Conservation (phyloP, 2,888 invertebrate genomes). For the Ischnus inquisitorius region DNA sequence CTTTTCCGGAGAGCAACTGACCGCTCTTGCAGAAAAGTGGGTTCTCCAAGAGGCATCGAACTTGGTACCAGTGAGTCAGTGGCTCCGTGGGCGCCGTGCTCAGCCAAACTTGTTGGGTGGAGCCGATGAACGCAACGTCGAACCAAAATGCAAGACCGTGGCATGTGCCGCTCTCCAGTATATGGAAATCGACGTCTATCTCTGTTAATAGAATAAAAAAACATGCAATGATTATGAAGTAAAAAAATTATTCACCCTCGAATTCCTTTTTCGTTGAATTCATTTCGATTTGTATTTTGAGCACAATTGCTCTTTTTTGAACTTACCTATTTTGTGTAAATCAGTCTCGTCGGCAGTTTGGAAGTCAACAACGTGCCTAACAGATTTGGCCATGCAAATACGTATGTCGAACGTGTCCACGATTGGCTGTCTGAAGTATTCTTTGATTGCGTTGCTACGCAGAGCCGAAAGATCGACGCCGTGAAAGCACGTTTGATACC, state of each 20-base stretch:
- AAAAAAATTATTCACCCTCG: slow-evolving; percentile 9
- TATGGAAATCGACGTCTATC: slow-evolving; percentile 97
- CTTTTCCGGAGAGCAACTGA: slow-evolving; percentile 95
- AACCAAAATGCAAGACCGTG: slow-evolving; percentile 99
- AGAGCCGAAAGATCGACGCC: slow-evolving; percentile 98
- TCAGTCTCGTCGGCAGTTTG: slow-evolving; percentile 96
- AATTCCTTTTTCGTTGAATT: slow-evolving; percentile 6
- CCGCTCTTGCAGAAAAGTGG: slow-evolving; percentile 98
- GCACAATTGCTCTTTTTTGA: neutral
- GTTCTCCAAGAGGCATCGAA: slow-evolving; percentile 96
- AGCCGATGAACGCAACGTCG: slow-evolving; percentile 98
- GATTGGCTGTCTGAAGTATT: slow-evolving; percentile 99
- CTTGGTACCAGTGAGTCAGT: slow-evolving; percentile 99
- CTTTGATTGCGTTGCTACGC: slow-evolving; percentile 96
- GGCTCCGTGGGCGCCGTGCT: slow-evolving; percentile 99
- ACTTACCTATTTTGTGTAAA: slow-evolving; percentile 93
- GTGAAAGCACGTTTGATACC: slow-evolving; percentile 99
- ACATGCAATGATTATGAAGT: slow-evolving; percentile 49
- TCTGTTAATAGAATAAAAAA: slow-evolving; percentile 85
- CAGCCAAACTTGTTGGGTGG: slow-evolving; percentile 96
- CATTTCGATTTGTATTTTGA: slow-evolving; percentile 15
- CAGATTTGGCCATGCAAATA: slow-evolving; percentile 97
- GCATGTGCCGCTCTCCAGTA: slow-evolving; percentile 96
- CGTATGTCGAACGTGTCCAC: slow-evolving; percentile 99
- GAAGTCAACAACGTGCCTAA: slow-evolving; percentile 97